Conservation (phyloP, 2,113 vertebrate species). For the Sylvilagus bachmani region DNA sequence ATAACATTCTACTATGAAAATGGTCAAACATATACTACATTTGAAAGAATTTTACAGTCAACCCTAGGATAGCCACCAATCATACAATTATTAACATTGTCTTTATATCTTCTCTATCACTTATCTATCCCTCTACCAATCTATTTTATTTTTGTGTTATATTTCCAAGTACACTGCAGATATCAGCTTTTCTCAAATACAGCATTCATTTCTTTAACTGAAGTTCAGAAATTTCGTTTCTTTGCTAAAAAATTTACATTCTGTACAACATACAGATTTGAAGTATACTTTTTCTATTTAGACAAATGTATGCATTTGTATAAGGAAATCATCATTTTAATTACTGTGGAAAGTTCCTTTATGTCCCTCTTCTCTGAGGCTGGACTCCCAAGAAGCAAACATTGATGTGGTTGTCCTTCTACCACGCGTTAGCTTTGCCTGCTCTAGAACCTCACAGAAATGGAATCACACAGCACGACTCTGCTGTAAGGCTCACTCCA, state of each 20-base stretch:
- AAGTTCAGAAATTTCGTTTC: neutral
- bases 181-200: neutral
- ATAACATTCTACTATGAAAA: neutral
- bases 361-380: neutral
- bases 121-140: neutral
- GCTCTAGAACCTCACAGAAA: neutral
- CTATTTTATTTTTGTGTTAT: neutral
- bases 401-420: neutral
- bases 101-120: neutral
- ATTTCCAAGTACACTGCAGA: neutral
- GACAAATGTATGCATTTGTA: neutral
- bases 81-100: neutral
- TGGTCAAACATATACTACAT: neutral
- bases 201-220: neutral
- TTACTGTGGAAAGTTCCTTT: neutral
- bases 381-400: neutral
- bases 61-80: neutral
- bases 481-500: neutral
- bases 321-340: neutral
- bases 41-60: neutral
- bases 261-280: neutral
- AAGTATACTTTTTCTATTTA: neutral
- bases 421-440: neutral
- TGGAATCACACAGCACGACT: neutral
- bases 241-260: neutral